phyloP scores from a whole-genome alignment of 2,797 vertebrate genomes.

The Chaunax sp. region DNA sequence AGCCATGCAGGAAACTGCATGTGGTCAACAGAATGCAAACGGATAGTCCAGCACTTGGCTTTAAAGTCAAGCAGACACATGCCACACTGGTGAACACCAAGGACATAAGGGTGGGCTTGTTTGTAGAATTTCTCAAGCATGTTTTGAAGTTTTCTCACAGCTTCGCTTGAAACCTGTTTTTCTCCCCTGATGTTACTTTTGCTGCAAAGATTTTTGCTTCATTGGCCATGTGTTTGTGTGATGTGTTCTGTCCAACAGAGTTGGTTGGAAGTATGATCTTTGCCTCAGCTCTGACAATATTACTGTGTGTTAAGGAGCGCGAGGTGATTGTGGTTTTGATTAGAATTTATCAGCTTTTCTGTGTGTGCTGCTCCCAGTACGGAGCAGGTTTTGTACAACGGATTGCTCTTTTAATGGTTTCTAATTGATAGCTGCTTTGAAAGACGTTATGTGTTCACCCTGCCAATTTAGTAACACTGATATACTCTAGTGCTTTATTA shows the following conservation, averaged over 20 bases:
- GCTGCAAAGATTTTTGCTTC: conserved; percentile 15
- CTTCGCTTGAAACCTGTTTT: conserved; percentile 47
- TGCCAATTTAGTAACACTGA: conserved; percentile 76
- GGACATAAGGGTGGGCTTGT: conserved; percentile 17
- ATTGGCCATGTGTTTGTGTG: conserved; percentile 46
- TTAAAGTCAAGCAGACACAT: background rate
- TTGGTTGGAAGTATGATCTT: conserved; percentile 38
- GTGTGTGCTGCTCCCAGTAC: conserved; percentile 36
- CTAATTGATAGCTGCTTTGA: conserved; percentile 77
- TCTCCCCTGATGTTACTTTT: conserved; percentile 19
- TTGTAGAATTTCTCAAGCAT: conserved; percentile 26
- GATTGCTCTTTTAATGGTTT: conserved; percentile 79
- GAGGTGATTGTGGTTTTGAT: conserved; percentile 52
- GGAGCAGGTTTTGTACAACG: conserved; percentile 58
- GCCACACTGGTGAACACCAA: background rate
- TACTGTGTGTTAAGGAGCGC: conserved; percentile 24
- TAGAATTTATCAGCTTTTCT: conserved; percentile 54
- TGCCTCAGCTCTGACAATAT: conserved; percentile 25
- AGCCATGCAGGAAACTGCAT: conserved; percentile 18
- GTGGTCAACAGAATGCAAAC: conserved; percentile 26
- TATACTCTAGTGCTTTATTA: conserved; percentile 76
- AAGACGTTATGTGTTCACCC: conserved; percentile 76
- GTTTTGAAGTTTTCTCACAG: conserved; percentile 33
- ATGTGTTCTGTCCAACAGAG: conserved; percentile 20
- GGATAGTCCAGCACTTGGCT: conserved; percentile 19